Evolutionary conservation across 2,113 vertebrate species (phyloP), one percentile per base, ranked within the genome.

Genomic region (Anhinga anhinga): DNA sequence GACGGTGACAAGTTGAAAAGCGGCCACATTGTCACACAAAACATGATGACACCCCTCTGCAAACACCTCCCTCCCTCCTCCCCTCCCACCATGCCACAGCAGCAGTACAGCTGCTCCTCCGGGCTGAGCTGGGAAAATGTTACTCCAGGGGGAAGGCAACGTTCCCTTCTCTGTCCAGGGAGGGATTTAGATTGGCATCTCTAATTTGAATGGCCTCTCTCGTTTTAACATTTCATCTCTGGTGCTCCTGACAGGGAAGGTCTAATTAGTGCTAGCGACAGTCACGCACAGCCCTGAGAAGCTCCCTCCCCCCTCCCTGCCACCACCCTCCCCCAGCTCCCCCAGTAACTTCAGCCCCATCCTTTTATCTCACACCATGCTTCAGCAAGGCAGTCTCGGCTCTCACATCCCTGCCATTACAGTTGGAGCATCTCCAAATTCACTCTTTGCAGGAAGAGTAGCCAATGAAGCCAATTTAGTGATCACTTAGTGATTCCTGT

Each of bases 151-250:
- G 93, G 70, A 96, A 95, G 78, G 88, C 29, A 3, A 76, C 13
- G 20, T 82, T 86, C 17, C 1, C 77, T 91, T 91, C 59, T 77
- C 89, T 70, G 82, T 74, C 93, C 93, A 70, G 84, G 86, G 86
- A 95, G 76, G 62, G 91, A 94, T 97, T 97, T 89, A 96, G 92
- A 97, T 96, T 96, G 92, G 90, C 93, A 96, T 90, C 91, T 95
- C 96, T 96, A 97, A 97, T 97, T 97, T 97, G 97, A 95, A 94
- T 86, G 88, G 86, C 77, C 95, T 91, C 93, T 83, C 93, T 95
- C 38, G 2, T 91, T 95, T 95, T 96, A 96, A 96, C 82, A 89
- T 95, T 93, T 96, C 92, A 92, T 95, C 93, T 95, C 92, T 95
- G 87, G 80, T 94, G 91, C 89, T 95, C 79, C 63, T 94, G 95